Evolutionary conservation across 30 jellyfish, hydroid and myxozoan species (phyloP).

Genomic region (Sanderia malayensis): DNA sequence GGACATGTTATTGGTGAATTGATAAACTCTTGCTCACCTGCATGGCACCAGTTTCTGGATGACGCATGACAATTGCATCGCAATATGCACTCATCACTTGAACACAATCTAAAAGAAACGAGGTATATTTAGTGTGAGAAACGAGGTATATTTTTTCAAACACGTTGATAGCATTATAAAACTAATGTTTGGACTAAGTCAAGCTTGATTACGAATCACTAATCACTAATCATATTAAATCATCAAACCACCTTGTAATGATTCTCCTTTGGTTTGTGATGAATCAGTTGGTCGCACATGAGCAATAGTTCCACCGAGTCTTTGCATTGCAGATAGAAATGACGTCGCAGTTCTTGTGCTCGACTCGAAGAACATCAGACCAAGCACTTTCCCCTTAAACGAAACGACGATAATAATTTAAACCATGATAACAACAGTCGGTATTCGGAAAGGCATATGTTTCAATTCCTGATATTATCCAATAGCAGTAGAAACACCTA

Average conservation of each 20-base stretch:
- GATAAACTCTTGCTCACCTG: conserved; percentile 57
- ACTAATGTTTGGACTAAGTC: no score
- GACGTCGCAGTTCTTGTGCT: conserved; percentile 96
- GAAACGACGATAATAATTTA: background rate
- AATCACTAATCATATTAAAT: background rate
- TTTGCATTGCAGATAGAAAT: conserved; percentile 88
- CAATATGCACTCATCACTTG: conserved; percentile 87
- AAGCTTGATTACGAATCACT: no score
- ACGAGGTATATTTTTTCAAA: no score
- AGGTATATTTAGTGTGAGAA: background rate
- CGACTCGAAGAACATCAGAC: conserved; percentile 84
- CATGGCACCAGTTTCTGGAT: conserved; percentile 91
- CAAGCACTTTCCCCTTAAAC: conserved; percentile 86
- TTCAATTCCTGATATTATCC: no score
- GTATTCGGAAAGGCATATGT: no score
- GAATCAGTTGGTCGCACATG: conserved; percentile 87
- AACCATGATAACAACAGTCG: no score
- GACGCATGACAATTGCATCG: conserved; percentile 89
- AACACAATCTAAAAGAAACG: conserved; percentile 71
- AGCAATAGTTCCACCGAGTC: conserved; percentile 96
- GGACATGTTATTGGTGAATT: background rate
- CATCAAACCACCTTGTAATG: conserved; percentile 75
- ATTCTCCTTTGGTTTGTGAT: conserved; percentile 91
- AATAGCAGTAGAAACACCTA: no score
- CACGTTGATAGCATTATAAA: no score